Percentiles rank a stretch among this genome's conserved stretches.
Conservation (phyloP, 2,888 invertebrate genomes). For the Agrilus mali region DNA sequence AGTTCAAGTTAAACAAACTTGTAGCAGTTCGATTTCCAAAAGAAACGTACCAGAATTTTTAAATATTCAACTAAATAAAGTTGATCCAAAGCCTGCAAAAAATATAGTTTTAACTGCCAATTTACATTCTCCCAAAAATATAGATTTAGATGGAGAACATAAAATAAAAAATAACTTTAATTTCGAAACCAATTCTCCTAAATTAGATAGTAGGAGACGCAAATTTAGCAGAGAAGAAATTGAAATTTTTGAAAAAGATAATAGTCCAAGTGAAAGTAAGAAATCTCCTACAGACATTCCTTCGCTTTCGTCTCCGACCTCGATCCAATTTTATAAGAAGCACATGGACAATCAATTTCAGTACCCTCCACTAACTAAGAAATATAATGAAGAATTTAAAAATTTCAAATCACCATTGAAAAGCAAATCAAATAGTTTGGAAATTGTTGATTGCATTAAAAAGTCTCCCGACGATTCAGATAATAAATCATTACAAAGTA, state of each 20-base stretch:
- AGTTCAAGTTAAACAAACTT: constrained; percentile 41
- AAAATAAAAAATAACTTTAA: constrained; percentile 21
- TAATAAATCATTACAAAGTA: constrained; percentile 19
- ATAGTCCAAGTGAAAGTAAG: too few species aligned
- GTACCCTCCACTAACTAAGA: constrained; percentile 2
- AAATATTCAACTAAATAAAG: constrained; percentile 57
- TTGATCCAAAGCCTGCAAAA: constrained; percentile 47
- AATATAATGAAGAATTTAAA: too few species aligned
- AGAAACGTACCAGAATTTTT: constrained; percentile 50
- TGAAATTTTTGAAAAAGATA: constrained; percentile 32
- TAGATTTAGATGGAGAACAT: constrained; percentile 15
- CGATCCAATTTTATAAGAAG: constrained; percentile 12
- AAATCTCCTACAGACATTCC: constrained; percentile 13
- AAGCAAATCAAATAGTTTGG: constrained; percentile 43
- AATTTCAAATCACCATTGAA: constrained; percentile 36
- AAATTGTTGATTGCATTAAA: constrained; percentile 35
- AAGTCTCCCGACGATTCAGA: constrained; percentile 8
- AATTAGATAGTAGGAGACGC: constrained; percentile 23
- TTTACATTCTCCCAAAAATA: constrained; percentile 34
- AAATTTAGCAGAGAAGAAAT: constrained; percentile 36
- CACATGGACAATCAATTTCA: constrained; percentile 9
- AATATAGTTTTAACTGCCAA: constrained; percentile 55
- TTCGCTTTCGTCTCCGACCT: constrained; percentile 14
- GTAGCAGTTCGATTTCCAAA: constrained; percentile 18
- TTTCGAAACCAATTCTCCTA: constrained; percentile 15